Conservation (phyloP, 2,888 invertebrate species). For the Nephrocerus scutellatus region DNA sequence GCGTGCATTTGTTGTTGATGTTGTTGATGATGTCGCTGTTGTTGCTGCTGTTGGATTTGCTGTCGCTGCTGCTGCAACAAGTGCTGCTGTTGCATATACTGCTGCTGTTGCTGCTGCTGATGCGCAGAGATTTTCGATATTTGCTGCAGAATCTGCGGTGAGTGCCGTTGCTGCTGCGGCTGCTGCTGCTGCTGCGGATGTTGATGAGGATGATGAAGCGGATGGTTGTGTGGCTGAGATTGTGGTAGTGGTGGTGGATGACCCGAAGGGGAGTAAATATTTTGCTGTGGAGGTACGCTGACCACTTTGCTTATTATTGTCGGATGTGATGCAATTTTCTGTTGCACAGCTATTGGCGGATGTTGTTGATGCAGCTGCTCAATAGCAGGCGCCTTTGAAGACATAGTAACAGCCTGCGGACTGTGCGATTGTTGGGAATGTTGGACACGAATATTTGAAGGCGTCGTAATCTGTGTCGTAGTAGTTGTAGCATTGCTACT, state of each 20-base stretch:
- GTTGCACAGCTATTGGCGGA: conserved; percentile 34
- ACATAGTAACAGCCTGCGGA: conserved; percentile 20
- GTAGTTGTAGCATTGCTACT: conserved; percentile 7
- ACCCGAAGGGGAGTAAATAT: conserved; percentile 34
- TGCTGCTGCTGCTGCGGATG: conserved; percentile 15
- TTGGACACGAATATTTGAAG: conserved; percentile 18
- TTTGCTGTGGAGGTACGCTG: conserved; percentile 40
- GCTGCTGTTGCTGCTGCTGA: conserved; percentile 30
- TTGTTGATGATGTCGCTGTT: conserved; percentile 28
- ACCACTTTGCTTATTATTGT: conserved; percentile 43
- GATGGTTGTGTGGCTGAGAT: neutral
- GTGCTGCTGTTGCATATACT: conserved; percentile 26
- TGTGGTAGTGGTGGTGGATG: conserved; percentile 3
- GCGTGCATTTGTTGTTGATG: conserved; percentile 21
- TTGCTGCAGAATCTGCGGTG: conserved; percentile 35
- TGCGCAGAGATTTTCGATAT: conserved; percentile 34
- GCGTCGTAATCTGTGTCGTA: neutral
- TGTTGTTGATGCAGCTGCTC: conserved; percentile 29
- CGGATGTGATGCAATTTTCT: conserved; percentile 36
- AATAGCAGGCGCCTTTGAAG: conserved; percentile 47
- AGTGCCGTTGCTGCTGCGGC: no score
- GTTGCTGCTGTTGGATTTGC: conserved; percentile 40
- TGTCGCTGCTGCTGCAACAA: conserved; percentile 33
- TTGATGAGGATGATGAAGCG: conserved; percentile 7
- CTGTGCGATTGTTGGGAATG: conserved; percentile 23